Evolutionary conservation across 1,140 invertebrate species (phyloP).

Genomic region (Polypedilum pembai): DNA sequence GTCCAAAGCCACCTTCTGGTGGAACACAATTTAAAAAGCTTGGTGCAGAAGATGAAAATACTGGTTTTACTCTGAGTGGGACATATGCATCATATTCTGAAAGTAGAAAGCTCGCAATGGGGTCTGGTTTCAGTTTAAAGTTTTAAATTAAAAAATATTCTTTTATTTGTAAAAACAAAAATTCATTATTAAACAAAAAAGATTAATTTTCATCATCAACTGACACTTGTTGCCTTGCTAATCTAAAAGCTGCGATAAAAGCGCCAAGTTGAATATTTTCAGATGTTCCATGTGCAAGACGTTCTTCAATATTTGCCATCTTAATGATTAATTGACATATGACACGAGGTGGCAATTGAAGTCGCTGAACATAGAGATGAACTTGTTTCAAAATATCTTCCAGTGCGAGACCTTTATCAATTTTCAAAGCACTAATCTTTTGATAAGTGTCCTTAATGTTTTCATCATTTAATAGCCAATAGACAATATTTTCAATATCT

Average conservation of each 20-base stretch:
- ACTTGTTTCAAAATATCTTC: slow-evolving; percentile 86
- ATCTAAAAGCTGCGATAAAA: slow-evolving; percentile 69
- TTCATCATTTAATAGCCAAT: slow-evolving; percentile 81
- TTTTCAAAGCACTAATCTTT: slow-evolving; percentile 81
- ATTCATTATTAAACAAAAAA: neutral
- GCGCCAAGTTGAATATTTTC: slow-evolving; percentile 81
- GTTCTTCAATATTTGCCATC: slow-evolving; percentile 75
- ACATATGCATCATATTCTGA: slow-evolving; percentile 25
- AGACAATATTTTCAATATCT: slow-evolving; percentile 84
- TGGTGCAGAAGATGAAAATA: slow-evolving; percentile 55
- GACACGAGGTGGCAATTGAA: slow-evolving; percentile 70
- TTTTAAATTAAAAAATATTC: slow-evolving; percentile 48
- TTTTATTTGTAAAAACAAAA: neutral
- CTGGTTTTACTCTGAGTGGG: slow-evolving; percentile 47
- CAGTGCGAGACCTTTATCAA: slow-evolving; percentile 78
- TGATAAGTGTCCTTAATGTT: slow-evolving; percentile 70
- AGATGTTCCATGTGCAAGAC: slow-evolving; percentile 65
- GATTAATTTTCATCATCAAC: slow-evolving; percentile 32
- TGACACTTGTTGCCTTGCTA: slow-evolving; percentile 52
- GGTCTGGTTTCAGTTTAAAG: slow-evolving; percentile 76
- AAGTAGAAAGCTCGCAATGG: slow-evolving; percentile 52
- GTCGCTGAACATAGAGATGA: slow-evolving; percentile 78
- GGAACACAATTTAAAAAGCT: slow-evolving; percentile 85
- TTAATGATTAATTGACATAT: slow-evolving; percentile 67
- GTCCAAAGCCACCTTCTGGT: slow-evolving; percentile 88